Evolutionary conservation across 2,888 invertebrate genomes (phyloP), one percentile per base, ranked within the genome.

Genomic region (Spodoptera exigua): DNA sequence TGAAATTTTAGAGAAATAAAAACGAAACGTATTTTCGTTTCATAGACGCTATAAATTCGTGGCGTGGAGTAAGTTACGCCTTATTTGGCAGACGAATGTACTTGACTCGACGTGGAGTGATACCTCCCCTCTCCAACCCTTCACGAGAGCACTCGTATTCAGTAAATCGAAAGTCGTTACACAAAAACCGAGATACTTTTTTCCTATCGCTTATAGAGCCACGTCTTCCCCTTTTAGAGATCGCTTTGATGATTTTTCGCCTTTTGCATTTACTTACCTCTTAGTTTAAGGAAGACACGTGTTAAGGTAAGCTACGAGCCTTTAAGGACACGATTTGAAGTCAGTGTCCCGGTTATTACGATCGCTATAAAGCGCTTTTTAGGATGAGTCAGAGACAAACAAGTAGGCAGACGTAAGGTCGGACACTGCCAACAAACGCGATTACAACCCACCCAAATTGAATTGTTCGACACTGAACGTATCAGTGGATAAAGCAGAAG

Each of bases 141-240:
- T 88, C 84, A 87, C 78, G 80, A 90, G 88, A 85, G 90, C 87
- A 84, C 89, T 91, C 85, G 85, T 88, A 87, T 84, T 86, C 87
- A 86, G 86, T 88, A 89, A 92, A 91, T 91, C 89, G 90, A 90
- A 92, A 91, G 88, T 89, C 90, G 90, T 91, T 90, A 89, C 89
- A 90, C 85, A 89, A 89, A 88, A 90, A 87, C 87, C 85, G 87
- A 89, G 86, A 89, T 88, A 89, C 85, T 86, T 87, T 88, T 89
- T 84, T 82, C 76, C 86, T 80, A 86, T 86, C 85, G 83, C 79
- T 87, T 87, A 86, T 86, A 84, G 81, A 84, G 82, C 79, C 70
- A 73, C 82, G 77, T 84, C 81, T 85, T 83, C 79, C 83, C 84
- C 84, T 86, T 85, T 84, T 78, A 82, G 82, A 80, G 77, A 79